Percentiles rank a stretch among this genome's conserved stretches.
Evolutionary conservation across 2,797 vertebrate species (phyloP).

Genomic region (Hypotaenidia philippensis): DNA sequence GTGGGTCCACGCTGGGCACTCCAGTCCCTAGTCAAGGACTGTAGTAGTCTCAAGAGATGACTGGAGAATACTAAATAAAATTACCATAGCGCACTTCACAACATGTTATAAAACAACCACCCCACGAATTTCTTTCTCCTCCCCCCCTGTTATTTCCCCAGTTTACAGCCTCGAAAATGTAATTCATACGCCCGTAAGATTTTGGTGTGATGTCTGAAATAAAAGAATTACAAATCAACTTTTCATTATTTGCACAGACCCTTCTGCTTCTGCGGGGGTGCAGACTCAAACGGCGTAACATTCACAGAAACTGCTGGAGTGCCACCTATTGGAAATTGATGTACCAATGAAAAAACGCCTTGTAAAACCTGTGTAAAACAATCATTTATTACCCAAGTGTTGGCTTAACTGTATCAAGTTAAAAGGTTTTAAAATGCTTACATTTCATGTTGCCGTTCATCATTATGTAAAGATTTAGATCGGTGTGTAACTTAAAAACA

Average conservation of each 20-base stretch:
- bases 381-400: not conserved
- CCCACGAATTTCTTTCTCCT: not conserved
- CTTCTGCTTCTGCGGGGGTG: not conserved
- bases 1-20: not conserved
- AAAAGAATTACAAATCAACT: not conserved
- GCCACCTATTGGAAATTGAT: slow-evolving; percentile 29
- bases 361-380: not conserved
- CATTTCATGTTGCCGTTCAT: not conserved
- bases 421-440: not conserved
- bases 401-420: not conserved
- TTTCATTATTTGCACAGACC: not conserved
- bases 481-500: not conserved
- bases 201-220: not conserved
- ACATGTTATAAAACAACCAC: not conserved
- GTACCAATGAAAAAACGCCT: not conserved
- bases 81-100: not conserved
- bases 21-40: not conserved
- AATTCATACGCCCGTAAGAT: not conserved
- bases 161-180: not conserved
- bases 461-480: not conserved
- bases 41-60: not conserved
- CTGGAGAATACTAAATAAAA: not conserved
- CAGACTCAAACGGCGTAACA: not conserved
- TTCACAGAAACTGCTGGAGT: slow-evolving; percentile 11
- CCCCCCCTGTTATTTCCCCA: not conserved